Evolutionary conservation across 2,113 vertebrate genomes (phyloP).

Genomic region (Sinocyclocheilus anshuiensis): DNA sequence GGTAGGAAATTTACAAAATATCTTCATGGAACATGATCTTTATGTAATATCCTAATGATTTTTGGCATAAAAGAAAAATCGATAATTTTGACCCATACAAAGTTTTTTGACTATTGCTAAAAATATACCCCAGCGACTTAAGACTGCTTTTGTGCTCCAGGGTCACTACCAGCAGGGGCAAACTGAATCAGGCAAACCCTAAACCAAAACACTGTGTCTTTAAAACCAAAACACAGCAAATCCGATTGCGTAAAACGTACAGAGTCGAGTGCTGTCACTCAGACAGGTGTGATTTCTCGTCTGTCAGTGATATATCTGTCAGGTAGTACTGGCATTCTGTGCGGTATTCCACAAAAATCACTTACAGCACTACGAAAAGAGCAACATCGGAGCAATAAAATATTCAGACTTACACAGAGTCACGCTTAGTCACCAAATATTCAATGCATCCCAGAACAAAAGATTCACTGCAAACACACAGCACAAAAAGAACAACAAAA

Average conservation of each 20-base stretch:
- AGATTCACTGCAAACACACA: neutral
- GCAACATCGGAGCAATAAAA: slow-evolving; percentile 2
- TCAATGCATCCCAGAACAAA: slow-evolving; percentile 6
- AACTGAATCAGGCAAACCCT: too few relatives aligned
- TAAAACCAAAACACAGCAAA: neutral
- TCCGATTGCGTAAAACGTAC: neutral
- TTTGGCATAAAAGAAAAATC: too few relatives aligned
- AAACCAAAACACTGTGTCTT: too few relatives aligned
- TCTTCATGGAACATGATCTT: too few relatives aligned
- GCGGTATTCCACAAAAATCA: neutral
- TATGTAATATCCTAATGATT: too few relatives aligned
- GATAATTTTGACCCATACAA: too few relatives aligned
- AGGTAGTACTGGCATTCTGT: neutral
- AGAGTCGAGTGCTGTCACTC: neutral
- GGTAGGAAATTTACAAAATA: too few relatives aligned
- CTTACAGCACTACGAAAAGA: neutral
- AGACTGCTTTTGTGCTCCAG: too few relatives aligned
- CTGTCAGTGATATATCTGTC: neutral
- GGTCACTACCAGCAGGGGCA: too few relatives aligned
- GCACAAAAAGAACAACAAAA: neutral
- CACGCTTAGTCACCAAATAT: slow-evolving; percentile 27
- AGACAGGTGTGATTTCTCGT: neutral
- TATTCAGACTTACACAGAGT: neutral
- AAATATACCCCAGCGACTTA: too few relatives aligned
- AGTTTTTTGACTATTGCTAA: too few relatives aligned